Conservation (phyloP, 1,140 invertebrate genomes). For the roundworm (Caenorhabditis elegans) region WBcel235 BX284606.5:6797501-6798000, state of each 20-base stretch:
- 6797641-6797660: conserved; percentile 10
- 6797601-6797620: not conserved
- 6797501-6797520: conserved; percentile 10
- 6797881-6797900: not conserved
- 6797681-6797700: not conserved
- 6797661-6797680: not conserved
- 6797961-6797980: too few species aligned
- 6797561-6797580: conserved; percentile 19
- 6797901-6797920: conserved; percentile 8
- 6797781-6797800: not conserved
- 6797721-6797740: too few species aligned
- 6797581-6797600: not conserved
- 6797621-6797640: conserved; percentile 11
- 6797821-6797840: not conserved
- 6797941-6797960: not conserved
- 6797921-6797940: not conserved
- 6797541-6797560: not conserved
- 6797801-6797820: not conserved
- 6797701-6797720: too few species aligned
- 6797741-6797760: too few species aligned
- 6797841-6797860: not conserved
- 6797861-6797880: not conserved
- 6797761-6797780: not conserved
- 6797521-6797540: not conserved
- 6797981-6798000: too few species aligned